These are phyloP conservation scores for Temnothorax rugatulus DNA, from an alignment of 2,888 invertebrate genomes.

Conservation along the genomic window DNA sequence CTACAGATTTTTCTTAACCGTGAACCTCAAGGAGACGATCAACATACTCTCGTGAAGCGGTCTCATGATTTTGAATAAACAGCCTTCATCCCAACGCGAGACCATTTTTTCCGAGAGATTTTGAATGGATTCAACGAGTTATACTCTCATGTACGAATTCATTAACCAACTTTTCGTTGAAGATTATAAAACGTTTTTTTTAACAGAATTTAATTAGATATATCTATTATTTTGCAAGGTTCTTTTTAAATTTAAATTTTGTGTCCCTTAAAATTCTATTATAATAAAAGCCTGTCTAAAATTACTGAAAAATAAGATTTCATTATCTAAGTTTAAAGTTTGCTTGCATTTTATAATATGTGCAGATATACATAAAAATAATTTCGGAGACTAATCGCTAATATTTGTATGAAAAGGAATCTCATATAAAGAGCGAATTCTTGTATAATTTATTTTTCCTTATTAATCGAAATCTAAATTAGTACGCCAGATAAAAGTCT, in stretches of 20 bases:
- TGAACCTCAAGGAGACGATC: slow-evolving; percentile 21
- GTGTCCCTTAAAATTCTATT: neutral
- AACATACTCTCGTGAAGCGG: neutral
- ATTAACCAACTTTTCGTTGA: neutral
- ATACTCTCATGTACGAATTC: neutral
- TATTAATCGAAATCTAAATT: neutral
- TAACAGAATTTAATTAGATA: slow-evolving; percentile 1
- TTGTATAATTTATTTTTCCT: neutral
- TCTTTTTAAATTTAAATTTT: neutral
- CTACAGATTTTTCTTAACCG: slow-evolving; percentile 35
- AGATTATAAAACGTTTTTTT: too few relatives aligned
- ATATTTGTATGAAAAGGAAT: neutral
- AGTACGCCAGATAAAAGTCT: neutral
- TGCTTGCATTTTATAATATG: neutral
- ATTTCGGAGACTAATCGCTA: neutral
- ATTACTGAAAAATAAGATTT: neutral
- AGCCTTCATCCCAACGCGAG: neutral
- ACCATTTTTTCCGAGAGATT: neutral
- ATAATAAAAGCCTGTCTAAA: neutral
- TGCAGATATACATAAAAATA: neutral
- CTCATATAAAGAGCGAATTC: neutral
- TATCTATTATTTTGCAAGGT: neutral
- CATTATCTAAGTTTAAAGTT: neutral
- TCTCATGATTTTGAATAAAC: neutral
- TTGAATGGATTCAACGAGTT: neutral